Evolutionary conservation across 1,140 invertebrate species (phyloP).

Genomic region (Helicoverpa armigera): DNA sequence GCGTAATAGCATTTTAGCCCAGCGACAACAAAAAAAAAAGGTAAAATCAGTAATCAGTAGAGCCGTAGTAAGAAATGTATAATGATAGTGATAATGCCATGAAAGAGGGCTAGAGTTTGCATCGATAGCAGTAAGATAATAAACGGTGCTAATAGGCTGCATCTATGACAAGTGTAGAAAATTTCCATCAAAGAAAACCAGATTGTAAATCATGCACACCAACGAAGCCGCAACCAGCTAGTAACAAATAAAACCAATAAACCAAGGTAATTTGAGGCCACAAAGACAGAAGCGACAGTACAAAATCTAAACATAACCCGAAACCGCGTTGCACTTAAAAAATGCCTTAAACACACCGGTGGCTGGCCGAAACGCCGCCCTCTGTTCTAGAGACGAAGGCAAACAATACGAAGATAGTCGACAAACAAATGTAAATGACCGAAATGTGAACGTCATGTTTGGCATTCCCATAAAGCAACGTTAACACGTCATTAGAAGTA

Average conservation of each 20-base stretch:
- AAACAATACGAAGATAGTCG: constrained; percentile 83
- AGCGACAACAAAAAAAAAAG: too few species aligned
- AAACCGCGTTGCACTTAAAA: constrained; percentile 73
- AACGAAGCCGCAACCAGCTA: constrained; percentile 5
- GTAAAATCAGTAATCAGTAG: too few species aligned
- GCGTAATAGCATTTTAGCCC: too few species aligned
- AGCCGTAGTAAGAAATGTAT: too few species aligned
- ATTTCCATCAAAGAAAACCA: constrained; percentile 4
- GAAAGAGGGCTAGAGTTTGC: neutral
- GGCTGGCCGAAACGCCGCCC: constrained; percentile 80
- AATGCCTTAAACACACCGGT: constrained; percentile 72
- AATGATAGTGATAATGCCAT: neutral
- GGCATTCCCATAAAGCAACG: constrained; percentile 86
- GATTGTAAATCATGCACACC: constrained; percentile 8
- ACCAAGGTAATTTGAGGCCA: constrained; percentile 54
- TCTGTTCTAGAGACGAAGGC: constrained; percentile 84
- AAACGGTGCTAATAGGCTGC: neutral
- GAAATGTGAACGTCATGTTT: constrained; percentile 86
- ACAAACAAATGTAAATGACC: constrained; percentile 86
- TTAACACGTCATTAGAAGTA: constrained; percentile 86
- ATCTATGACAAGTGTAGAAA: neutral
- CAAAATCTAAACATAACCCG: constrained; percentile 67
- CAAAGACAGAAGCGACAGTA: constrained; percentile 59
- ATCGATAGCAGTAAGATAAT: neutral
- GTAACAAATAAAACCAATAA: constrained; percentile 41